Evolutionary conservation across 2,797 vertebrate genomes (phyloP).

Genomic region (Remorina albescens): DNA sequence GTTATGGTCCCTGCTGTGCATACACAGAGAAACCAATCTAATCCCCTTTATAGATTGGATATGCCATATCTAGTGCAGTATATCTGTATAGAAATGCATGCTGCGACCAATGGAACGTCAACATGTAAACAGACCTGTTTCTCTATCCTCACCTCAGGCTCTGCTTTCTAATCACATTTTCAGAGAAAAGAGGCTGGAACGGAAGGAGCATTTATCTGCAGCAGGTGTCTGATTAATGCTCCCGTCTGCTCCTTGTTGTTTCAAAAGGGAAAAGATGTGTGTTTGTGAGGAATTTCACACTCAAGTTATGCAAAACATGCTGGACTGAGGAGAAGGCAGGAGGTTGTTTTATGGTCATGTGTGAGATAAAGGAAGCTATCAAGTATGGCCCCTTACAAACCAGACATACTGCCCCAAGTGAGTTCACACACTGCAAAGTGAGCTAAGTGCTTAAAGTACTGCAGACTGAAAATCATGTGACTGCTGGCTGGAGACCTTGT

Average conservation of each 20-base stretch:
- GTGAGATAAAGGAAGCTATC: constrained; percentile 28
- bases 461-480: not conserved
- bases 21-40: constrained; percentile 50
- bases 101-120: constrained; percentile 35
- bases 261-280: constrained; percentile 32
- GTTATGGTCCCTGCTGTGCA: constrained; percentile 58
- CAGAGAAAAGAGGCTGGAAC: constrained; percentile 49
- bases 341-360: constrained; percentile 11
- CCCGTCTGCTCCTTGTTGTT: constrained; percentile 48
- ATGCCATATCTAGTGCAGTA: constrained; percentile 29
- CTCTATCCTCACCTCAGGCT: constrained; percentile 40
- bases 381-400: not conserved
- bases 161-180: constrained; percentile 64
- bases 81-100: constrained; percentile 36
- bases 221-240: constrained; percentile 64
- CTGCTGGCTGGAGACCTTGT: not conserved
- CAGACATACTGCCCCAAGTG: not conserved
- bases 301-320: constrained; percentile 10
- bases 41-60: constrained; percentile 60
- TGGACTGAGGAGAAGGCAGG: not conserved
- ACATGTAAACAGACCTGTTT: constrained; percentile 40
- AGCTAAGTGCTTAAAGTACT: too few species aligned
- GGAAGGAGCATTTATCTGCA: constrained; percentile 45
- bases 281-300: constrained; percentile 29
- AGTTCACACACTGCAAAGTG: not conserved